Evolutionary conservation across 2,888 invertebrate genomes (phyloP).

Genomic region (Hetaerina titia): DNA sequence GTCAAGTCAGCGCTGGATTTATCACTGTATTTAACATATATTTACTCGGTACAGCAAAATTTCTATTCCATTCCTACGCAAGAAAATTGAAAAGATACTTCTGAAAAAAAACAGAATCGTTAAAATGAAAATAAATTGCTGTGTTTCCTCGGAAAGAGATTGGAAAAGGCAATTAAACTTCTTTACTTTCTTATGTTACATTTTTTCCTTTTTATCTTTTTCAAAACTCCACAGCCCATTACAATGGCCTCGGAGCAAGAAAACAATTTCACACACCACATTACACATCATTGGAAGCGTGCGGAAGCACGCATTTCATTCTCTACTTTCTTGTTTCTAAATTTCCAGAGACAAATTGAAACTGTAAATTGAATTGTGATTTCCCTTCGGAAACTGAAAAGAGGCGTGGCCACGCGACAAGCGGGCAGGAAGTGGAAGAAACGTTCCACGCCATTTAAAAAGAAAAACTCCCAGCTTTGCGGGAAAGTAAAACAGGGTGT

Average conservation of each 20-base stretch:
- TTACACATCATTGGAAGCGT: not conserved
- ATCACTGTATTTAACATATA: too few species aligned
- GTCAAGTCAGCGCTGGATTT: too few species aligned
- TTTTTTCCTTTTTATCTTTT: not conserved
- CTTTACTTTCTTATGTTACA: not conserved
- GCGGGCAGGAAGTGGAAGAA: not conserved
- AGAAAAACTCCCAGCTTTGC: not conserved
- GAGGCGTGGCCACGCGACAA: not conserved
- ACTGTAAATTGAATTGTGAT: conserved; percentile 42
- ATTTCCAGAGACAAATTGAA: conserved; percentile 18
- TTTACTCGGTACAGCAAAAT: too few species aligned
- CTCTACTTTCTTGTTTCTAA: not conserved
- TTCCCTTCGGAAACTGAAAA: not conserved
- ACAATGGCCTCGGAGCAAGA: not conserved
- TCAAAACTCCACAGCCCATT: too few species aligned
- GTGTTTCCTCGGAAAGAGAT: too few species aligned
- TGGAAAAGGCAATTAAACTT: not conserved
- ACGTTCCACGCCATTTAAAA: not conserved
- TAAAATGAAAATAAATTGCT: too few species aligned
- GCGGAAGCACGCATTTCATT: not conserved
- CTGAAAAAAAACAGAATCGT: too few species aligned
- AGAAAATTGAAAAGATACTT: too few species aligned
- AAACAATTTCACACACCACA: not conserved
- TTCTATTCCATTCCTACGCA: too few species aligned
- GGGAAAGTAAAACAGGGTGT: not conserved